Evolutionary conservation across 2,888 invertebrate species (phyloP).

Genomic region (Dolichopus griseipennis): DNA sequence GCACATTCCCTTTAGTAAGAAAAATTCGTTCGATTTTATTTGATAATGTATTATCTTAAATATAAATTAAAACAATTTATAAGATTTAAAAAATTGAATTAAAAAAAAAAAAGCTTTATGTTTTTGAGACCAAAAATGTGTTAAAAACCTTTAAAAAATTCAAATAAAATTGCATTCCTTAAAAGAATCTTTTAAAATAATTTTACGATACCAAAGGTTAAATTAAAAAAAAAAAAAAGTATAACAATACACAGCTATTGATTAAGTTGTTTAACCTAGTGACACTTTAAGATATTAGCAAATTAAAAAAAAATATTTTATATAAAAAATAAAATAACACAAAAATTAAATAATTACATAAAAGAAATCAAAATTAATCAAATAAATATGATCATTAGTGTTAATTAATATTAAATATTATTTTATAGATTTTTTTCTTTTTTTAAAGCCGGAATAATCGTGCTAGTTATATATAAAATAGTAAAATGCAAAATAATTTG

Average conservation of each 20-base stretch:
- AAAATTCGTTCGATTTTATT: slow-evolving; percentile 26
- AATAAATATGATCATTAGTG: too few species aligned
- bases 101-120: not conserved
- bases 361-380: too few species aligned
- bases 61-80: not conserved
- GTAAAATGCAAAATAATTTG: too few species aligned
- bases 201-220: not conserved
- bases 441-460: too few species aligned
- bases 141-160: not conserved
- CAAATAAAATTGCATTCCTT: not conserved
- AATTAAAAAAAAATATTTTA: too few species aligned
- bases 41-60: not conserved
- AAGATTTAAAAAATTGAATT: not conserved
- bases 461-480: too few species aligned
- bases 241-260: not conserved
- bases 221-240: not conserved
- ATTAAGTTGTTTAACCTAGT: not conserved
- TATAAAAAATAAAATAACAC: too few species aligned
- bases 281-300: not conserved
- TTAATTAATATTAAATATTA: too few species aligned
- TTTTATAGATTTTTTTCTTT: too few species aligned
- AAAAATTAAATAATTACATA: too few species aligned
- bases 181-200: not conserved
- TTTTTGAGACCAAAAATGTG: not conserved
- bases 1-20: slow-evolving; percentile 32